Evolutionary conservation across 2,888 invertebrate species (phyloP).

Genomic region (Parnassius glacialis): DNA sequence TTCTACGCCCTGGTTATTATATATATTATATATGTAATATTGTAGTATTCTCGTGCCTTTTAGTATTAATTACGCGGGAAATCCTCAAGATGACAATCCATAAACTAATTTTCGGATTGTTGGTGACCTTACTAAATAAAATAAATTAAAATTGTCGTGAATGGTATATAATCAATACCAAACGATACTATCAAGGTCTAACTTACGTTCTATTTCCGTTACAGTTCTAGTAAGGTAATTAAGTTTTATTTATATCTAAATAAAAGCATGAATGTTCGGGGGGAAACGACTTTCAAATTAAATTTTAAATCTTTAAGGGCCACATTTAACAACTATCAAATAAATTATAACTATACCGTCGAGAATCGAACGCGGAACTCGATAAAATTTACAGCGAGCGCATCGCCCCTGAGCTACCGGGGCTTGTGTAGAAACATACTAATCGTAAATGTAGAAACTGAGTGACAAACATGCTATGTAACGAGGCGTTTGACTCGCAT

Average conservation of each 20-base stretch:
- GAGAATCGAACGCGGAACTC: too few species aligned
- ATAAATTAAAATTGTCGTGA: slow-evolving; percentile 21
- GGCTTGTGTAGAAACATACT: too few species aligned
- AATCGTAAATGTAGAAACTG: too few species aligned
- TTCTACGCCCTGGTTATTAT: too few species aligned
- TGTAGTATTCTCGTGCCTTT: too few species aligned
- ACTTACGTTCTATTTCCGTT: slow-evolving; percentile 19
- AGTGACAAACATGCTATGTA: too few species aligned
- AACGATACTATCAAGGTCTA: slow-evolving; percentile 18
- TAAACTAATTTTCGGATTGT: slow-evolving; percentile 15
- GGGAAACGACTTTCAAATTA: neutral
- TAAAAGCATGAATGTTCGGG: neutral
- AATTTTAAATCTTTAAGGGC: neutral
- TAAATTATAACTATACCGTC: too few species aligned
- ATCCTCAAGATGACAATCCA: slow-evolving; percentile 6
- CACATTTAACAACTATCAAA: too few species aligned
- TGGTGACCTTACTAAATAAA: slow-evolving; percentile 18
- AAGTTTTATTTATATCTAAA: slow-evolving; percentile 11
- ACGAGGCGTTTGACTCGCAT: too few species aligned
- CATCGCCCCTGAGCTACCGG: too few species aligned
- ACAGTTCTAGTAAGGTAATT: slow-evolving; percentile 9
- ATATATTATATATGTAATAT: too few species aligned
- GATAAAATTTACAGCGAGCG: too few species aligned
- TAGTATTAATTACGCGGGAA: neutral
- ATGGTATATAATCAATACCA: slow-evolving; percentile 4